Conservation (phyloP, 2,113 vertebrate species). For the Micromys minutus region DNA sequence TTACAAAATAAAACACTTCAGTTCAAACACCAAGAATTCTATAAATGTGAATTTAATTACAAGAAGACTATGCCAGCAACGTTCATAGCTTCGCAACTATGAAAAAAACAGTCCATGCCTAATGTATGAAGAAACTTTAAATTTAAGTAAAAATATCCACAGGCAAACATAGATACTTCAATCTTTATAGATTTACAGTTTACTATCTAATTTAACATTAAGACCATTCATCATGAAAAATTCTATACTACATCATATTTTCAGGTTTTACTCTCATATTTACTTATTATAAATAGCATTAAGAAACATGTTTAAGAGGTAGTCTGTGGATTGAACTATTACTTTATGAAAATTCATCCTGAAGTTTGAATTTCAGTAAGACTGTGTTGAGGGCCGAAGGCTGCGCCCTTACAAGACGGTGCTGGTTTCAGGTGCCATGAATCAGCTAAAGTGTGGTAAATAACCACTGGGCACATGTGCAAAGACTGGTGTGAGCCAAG, state of each 20-base stretch:
- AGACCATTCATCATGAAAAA: neutral
- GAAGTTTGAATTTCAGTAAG: too few species aligned
- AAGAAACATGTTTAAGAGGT: neutral
- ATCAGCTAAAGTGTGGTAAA: too few species aligned
- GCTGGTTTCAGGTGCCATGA: too few species aligned
- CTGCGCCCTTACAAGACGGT: too few species aligned
- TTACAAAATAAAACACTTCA: constrained; percentile 63
- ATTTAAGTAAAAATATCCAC: constrained; percentile 37
- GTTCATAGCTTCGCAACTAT: constrained; percentile 51
- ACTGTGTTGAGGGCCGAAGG: too few species aligned
- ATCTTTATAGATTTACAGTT: neutral
- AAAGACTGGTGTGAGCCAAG: too few species aligned
- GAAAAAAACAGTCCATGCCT: constrained; percentile 42
- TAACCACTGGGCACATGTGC: too few species aligned
- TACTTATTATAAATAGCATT: neutral
- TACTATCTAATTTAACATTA: constrained; percentile 6
- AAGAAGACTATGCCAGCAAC: constrained; percentile 59
- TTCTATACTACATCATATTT: constrained; percentile 13
- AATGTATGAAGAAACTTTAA: constrained; percentile 22
- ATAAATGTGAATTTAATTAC: constrained; percentile 73
- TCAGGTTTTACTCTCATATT: neutral
- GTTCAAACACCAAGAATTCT: constrained; percentile 59
- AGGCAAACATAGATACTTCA: constrained; percentile 35
- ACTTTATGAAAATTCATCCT: neutral
- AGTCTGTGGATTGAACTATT: neutral